phyloP scores from a whole-genome alignment of 1,140 invertebrate species.

The Pygmarrhopalites habei region DNA sequence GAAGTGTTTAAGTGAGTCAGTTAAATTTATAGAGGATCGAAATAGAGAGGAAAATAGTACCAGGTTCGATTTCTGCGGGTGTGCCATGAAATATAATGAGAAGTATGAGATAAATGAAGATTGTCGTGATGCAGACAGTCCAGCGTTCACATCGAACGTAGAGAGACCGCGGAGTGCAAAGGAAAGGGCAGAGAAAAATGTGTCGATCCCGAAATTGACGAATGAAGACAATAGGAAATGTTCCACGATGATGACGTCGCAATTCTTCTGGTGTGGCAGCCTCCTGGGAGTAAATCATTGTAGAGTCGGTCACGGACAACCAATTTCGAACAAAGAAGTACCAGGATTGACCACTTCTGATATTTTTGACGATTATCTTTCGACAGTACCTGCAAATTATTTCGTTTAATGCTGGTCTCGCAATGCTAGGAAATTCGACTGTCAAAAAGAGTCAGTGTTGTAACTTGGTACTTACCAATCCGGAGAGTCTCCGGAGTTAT shows the following conservation, averaged over 20 bases:
- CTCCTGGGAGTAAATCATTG: background rate
- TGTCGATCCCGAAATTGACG: background rate
- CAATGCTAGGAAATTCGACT: too few relatives aligned
- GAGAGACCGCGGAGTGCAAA: background rate
- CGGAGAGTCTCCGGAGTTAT: slow-evolving; percentile 18
- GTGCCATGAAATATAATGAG: slow-evolving; percentile 8
- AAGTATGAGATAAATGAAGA: background rate
- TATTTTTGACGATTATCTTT: slow-evolving; percentile 5
- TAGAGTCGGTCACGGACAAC: slow-evolving; percentile 3
- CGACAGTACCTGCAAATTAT: too few relatives aligned
- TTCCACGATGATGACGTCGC: background rate
- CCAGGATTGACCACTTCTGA: slow-evolving; percentile 11
- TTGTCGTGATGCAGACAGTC: background rate
- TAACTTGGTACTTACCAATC: slow-evolving; percentile 8
- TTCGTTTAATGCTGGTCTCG: too few relatives aligned
- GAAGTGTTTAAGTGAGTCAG: too few relatives aligned
- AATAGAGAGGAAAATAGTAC: background rate
- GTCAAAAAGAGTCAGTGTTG: too few relatives aligned
- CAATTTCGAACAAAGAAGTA: slow-evolving; percentile 16
- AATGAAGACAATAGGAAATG: background rate
- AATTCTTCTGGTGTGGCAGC: background rate
- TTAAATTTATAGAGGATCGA: background rate
- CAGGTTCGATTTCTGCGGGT: background rate
- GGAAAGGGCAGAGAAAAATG: background rate
- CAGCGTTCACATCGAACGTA: background rate